Evolutionary conservation across 2,888 invertebrate genomes (phyloP), one percentile per base, ranked within the genome.

Genomic region (Drosophila macrothrix): DNA sequence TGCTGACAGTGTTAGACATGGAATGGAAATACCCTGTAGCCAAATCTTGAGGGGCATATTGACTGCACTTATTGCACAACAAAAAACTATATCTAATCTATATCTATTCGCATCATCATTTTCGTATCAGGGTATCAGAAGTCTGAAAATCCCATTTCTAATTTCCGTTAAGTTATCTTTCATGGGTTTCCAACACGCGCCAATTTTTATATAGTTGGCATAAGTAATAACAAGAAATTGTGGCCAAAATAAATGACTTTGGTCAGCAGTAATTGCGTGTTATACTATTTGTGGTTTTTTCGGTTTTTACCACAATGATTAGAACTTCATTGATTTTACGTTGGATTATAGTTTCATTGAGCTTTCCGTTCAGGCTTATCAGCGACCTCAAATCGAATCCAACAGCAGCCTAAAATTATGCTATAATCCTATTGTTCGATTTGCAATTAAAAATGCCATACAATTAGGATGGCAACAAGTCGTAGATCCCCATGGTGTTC

Each of bases 231-330:
- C 14, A 29, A 28, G 29, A 50, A 54, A 56, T n/a, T 28, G 25
- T 59, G 59, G 19, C 19, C 25, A 25, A 50, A 39, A 55, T 33
- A 60, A 43, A 52, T 16, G 9, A 3, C 22, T 3, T 39, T 52
- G 50, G 14, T 25, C 14, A n/a, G 14, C 10, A 41, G 14, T 46
- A 56, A 69, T 64, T 75, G 76, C 76, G 76, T 64, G 46, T 76
- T 64, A 46, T 52, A 39, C 58, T 54, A 50, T 31, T 62, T 29
- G 39, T 25, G 10, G 9, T 9, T 39, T 52, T 60, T 72, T 72
- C 19, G 25, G 55, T 19, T 14, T 10, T 54, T 31, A 14, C 28
- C 55, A 19, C 28, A 25, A 0, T n/a, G 37, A 52, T 52, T 35
- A 22, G 29, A 22, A 49, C 7, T 35, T 43, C 12, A 46, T 22